Evolutionary conservation across 2,797 vertebrate genomes (phyloP), one percentile per base, ranked within the genome.

Genomic region (Poeciliopsis infans): DNA sequence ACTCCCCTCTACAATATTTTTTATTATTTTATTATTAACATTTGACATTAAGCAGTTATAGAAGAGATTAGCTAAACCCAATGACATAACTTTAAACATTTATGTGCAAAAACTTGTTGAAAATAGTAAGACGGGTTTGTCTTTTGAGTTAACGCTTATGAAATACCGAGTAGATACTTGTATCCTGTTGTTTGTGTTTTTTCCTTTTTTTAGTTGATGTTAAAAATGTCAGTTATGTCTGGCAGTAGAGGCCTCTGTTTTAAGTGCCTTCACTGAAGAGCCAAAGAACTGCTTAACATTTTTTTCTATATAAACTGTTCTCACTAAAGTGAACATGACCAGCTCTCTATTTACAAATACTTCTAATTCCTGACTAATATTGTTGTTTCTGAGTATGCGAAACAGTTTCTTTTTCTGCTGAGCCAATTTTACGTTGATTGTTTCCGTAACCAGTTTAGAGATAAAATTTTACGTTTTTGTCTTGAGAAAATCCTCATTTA

Each of bases 191-290:
- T 64, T 68, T 70, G 77, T 75, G 70, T 78, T 72, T 11, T 66
- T 12, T 59, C 47, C 68, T 71, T 72, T 70, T 11, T 82, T 77
- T 72, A 72, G 49, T 82, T 68, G 33, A 13, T 23, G 8, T 46
- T 55, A 13, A 47, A 45, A 25, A 59, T 6, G 68, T 72, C 72
- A 79, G 36, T 31, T n/a, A 36, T 49, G 7, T 76, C 12, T 46
- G 55, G 10, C 8, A 41, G 7, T 66, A 77, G 76, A 82, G 13
- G 55, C 57, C 5, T 81, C 66, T 43, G 33, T 66, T 77, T 72
- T 45, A 83, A 83, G 91, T 94, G 93, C 94, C 93, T 94, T 87
- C 85, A 39, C 79, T 77, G 25, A 75, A 75, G 12, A 51, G 73
- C 59, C 39, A 64, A 68, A 77, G 71, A 85, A 69, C 59, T 81